phyloP scores from a whole-genome alignment of 2,888 invertebrate genomes.

The Caenorhabditis sp. region DNA sequence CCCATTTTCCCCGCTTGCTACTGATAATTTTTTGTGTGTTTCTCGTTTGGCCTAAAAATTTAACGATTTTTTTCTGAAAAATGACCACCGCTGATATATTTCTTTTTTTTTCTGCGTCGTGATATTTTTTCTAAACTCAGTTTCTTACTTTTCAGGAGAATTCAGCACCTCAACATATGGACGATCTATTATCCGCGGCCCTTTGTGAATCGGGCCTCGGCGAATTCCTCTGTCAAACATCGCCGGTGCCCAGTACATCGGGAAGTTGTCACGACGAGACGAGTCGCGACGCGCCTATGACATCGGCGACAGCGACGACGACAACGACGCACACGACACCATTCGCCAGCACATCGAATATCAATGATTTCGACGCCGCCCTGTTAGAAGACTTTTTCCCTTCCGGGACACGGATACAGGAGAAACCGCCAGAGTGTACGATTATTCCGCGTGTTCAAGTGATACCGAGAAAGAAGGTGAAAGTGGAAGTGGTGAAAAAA shows the following conservation, averaged over 20 bases:
- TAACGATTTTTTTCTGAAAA: too few species aligned
- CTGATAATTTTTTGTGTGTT: too few species aligned
- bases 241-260: slow-evolving; percentile 28
- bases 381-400: background rate
- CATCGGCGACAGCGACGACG: background rate
- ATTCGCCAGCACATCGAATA: background rate
- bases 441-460: slow-evolving; percentile 10
- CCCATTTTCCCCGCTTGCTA: too few species aligned
- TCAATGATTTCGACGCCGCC: background rate
- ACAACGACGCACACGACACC: background rate
- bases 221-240: slow-evolving; percentile 38
- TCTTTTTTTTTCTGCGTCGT: too few species aligned
- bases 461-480: slow-evolving; percentile 15
- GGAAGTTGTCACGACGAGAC: slow-evolving; percentile 23
- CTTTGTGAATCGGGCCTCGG: slow-evolving; percentile 53
- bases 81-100: too few species aligned
- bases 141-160: too few species aligned
- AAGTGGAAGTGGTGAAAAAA: background rate
- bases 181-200: slow-evolving; percentile 55
- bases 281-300: too few species aligned
- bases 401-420: background rate
- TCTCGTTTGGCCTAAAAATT: too few species aligned
- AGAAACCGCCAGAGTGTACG: background rate
- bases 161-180: slow-evolving; percentile 27
- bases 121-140: too few species aligned